Conservation (phyloP, 2,113 vertebrate genomes). For the Progne subis region DNA sequence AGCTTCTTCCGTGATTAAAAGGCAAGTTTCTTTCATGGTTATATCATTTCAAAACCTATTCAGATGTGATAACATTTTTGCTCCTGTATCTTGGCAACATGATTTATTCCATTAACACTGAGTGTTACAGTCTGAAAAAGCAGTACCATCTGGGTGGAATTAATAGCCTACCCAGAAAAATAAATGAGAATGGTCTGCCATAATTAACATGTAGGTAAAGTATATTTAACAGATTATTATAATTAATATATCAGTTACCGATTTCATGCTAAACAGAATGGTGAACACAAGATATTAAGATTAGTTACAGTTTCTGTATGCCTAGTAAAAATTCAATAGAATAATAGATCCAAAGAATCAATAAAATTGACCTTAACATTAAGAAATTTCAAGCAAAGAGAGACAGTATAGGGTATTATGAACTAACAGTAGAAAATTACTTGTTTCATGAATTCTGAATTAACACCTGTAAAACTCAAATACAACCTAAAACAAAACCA, state of each 20-base stretch:
- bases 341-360: slow-evolving; percentile 68
- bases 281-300: slow-evolving; percentile 77
- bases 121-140: slow-evolving; percentile 78
- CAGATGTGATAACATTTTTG: slow-evolving; percentile 79
- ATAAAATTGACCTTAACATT: slow-evolving; percentile 76
- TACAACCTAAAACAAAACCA: background rate
- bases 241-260: slow-evolving; percentile 83
- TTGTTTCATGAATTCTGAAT: slow-evolving; percentile 52
- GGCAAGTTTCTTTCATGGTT: slow-evolving; percentile 69
- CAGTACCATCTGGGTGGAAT: slow-evolving; percentile 83
- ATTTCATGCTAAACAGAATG: slow-evolving; percentile 80
- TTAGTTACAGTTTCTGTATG: slow-evolving; percentile 65
- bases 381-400: slow-evolving; percentile 64
- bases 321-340: slow-evolving; percentile 45
- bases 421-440: slow-evolving; percentile 55
- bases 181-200: slow-evolving; percentile 79
- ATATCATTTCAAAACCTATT: slow-evolving; percentile 76
- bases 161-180: slow-evolving; percentile 83
- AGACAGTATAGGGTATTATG: background rate
- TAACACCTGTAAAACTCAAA: slow-evolving; percentile 50
- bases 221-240: slow-evolving; percentile 85
- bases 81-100: slow-evolving; percentile 84
- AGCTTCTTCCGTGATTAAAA: slow-evolving; percentile 61
- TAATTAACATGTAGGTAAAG: slow-evolving; percentile 85
- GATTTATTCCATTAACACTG: slow-evolving; percentile 81